Conservation (phyloP, 2,113 vertebrate species). For the Lampris incognitus region DNA sequence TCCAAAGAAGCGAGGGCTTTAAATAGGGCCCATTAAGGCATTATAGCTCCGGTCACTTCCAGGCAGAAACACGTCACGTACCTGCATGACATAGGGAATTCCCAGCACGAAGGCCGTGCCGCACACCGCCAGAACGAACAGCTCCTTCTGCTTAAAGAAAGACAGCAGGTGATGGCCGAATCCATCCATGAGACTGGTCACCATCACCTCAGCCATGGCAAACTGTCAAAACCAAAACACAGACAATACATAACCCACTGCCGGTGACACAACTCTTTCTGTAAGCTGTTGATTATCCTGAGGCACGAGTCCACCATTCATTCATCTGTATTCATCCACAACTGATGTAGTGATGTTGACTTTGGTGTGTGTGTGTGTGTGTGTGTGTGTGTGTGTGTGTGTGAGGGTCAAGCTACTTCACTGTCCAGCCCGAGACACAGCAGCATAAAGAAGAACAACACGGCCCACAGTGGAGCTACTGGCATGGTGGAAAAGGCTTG, state of each 20-base stretch:
- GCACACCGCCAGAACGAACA: constrained; percentile 78
- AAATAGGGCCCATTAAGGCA: background rate
- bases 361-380: too few relatives aligned
- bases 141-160: constrained; percentile 76
- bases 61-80: constrained; percentile 29
- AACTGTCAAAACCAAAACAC: constrained; percentile 65
- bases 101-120: constrained; percentile 67
- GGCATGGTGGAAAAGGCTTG: constrained; percentile 85
- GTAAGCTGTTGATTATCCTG: too few relatives aligned
- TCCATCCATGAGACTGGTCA: constrained; percentile 81
- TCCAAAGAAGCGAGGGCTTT: background rate
- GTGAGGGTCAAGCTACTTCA: constrained; percentile 65
- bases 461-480: constrained; percentile 80
- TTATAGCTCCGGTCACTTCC: background rate
- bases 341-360: too few relatives aligned
- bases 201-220: constrained; percentile 85
- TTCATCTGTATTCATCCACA: too few relatives aligned
- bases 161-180: constrained; percentile 54
- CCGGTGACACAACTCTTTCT: background rate
- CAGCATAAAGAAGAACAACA: constrained; percentile 85
- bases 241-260: background rate
- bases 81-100: constrained; percentile 83
- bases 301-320: too few relatives aligned
- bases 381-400: too few relatives aligned
- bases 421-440: constrained; percentile 83